A percentile compares a stretch with the other conserved stretches of the same genome.
Evolutionary conservation across 2,888 invertebrate species (phyloP).

Genomic region (Leptinotarsa peninsularis): DNA sequence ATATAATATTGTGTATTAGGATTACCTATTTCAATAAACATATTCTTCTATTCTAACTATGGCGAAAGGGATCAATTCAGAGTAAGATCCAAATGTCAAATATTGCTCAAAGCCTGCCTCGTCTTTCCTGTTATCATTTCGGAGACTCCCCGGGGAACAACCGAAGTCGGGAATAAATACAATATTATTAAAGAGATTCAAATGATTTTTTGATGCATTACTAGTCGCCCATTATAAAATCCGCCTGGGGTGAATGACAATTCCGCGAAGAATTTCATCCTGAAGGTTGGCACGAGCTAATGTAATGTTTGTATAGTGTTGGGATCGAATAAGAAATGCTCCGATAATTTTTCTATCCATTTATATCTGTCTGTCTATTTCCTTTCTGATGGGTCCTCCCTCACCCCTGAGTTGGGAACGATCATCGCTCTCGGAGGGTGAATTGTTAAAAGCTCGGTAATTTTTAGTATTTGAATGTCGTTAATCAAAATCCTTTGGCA

Average conservation of each 20-base stretch:
- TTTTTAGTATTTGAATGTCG: slow-evolving; percentile 59
- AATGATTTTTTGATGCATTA: slow-evolving; percentile 6
- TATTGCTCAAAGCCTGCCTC: no score
- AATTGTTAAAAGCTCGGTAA: slow-evolving; percentile 62
- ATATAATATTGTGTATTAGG: no score
- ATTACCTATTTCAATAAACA: no score
- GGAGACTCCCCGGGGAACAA: background rate
- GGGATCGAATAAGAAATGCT: slow-evolving; percentile 69
- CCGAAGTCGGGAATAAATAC: background rate
- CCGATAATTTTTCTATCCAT: slow-evolving; percentile 78
- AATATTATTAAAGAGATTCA: background rate
- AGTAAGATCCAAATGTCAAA: no score
- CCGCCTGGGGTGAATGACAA: slow-evolving; percentile 27
- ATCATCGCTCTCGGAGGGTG: slow-evolving; percentile 57
- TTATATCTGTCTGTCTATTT: slow-evolving; percentile 79
- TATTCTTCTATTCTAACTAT: no score
- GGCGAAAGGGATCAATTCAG: no score
- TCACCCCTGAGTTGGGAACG: slow-evolving; percentile 51
- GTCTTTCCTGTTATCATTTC: background rate
- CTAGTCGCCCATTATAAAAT: slow-evolving; percentile 19
- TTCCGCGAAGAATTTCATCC: slow-evolving; percentile 43
- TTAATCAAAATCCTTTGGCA: slow-evolving; percentile 56
- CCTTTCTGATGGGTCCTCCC: slow-evolving; percentile 67
- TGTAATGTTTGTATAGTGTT: slow-evolving; percentile 57
- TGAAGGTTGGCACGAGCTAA: slow-evolving; percentile 47